These are phyloP conservation scores for Pelvicachromis taeniatus DNA, from an alignment of 2,113 vertebrate species.

Conservation along the genomic window DNA sequence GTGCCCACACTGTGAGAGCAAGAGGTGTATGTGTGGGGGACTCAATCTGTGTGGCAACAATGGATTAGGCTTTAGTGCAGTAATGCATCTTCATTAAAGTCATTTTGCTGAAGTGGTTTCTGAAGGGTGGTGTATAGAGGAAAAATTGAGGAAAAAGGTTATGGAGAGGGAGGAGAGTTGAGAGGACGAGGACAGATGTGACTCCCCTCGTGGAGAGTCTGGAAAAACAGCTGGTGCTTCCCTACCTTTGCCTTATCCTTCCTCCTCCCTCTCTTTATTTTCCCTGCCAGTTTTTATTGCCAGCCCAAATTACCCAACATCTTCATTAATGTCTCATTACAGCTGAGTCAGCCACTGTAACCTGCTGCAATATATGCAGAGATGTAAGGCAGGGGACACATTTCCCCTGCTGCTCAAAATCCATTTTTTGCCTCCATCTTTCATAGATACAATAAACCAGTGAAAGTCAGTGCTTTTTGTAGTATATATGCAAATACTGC, in stretches of 20 bases:
- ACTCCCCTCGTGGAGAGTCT: slow-evolving; percentile 54
- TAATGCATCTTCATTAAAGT: slow-evolving; percentile 55
- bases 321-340: slow-evolving; percentile 63
- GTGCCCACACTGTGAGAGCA: background rate
- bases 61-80: slow-evolving; percentile 7
- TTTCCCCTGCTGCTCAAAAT: background rate
- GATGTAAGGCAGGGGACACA: background rate
- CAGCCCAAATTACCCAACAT: slow-evolving; percentile 55
- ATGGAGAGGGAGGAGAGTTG: slow-evolving; percentile 3
- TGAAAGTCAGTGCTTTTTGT: background rate
- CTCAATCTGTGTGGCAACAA: slow-evolving; percentile 29
- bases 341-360: slow-evolving; percentile 60
- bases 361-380: background rate
- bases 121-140: background rate
- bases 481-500: background rate
- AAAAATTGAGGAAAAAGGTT: background rate
- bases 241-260: slow-evolving; percentile 20
- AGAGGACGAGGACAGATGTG: slow-evolving; percentile 42
- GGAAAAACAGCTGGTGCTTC: slow-evolving; percentile 54
- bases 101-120: slow-evolving; percentile 14
- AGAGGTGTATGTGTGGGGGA: background rate
- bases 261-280: background rate
- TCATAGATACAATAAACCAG: background rate
- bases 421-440: background rate
- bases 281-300: background rate